phyloP scores from a whole-genome alignment of 2,113 vertebrate species.

The Hemichromis elongatus region DNA sequence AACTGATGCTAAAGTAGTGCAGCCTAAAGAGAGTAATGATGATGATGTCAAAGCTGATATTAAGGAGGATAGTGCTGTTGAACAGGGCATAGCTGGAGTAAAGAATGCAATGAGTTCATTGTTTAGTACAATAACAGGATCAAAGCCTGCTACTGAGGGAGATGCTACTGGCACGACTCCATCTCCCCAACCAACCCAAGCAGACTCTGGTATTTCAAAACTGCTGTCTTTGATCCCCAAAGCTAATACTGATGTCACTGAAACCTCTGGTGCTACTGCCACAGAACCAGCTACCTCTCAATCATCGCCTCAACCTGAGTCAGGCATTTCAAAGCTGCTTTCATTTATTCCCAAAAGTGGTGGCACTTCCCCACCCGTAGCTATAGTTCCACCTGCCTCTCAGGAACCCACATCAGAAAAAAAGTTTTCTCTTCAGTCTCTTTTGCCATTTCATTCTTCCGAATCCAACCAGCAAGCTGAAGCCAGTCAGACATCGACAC shows the following conservation, averaged over 20 bases:
- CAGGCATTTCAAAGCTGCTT: constrained; percentile 59
- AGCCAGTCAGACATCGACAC: not conserved
- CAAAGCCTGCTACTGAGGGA: constrained; percentile 68
- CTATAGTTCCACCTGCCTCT: constrained; percentile 57
- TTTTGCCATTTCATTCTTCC: constrained; percentile 66
- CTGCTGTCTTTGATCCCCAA: constrained; percentile 70
- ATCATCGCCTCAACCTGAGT: constrained; percentile 37
- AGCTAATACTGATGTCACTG: constrained; percentile 20
- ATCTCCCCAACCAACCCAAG: constrained; percentile 35
- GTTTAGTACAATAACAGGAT: constrained; percentile 80
- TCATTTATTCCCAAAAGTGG: constrained; percentile 62
- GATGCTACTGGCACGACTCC: constrained; percentile 19
- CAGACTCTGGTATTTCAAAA: constrained; percentile 73
- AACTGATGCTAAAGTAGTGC: not conserved
- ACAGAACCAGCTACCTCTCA: constrained; percentile 21
- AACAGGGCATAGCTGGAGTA: constrained; percentile 73
- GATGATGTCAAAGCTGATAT: constrained; percentile 24
- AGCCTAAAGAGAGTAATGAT: not conserved
- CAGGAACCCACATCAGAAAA: constrained; percentile 67
- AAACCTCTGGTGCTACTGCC: constrained; percentile 31
- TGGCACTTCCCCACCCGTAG: constrained; percentile 55
- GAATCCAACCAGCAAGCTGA: constrained; percentile 40
- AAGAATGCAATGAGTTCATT: constrained; percentile 83
- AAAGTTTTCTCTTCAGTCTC: constrained; percentile 69
- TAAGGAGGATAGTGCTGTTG: constrained; percentile 54